Percentiles rank a stretch among this genome's conserved stretches.
Conservation (phyloP, 1,140 invertebrate species). For the Zaprionus kolodkinae region DNA sequence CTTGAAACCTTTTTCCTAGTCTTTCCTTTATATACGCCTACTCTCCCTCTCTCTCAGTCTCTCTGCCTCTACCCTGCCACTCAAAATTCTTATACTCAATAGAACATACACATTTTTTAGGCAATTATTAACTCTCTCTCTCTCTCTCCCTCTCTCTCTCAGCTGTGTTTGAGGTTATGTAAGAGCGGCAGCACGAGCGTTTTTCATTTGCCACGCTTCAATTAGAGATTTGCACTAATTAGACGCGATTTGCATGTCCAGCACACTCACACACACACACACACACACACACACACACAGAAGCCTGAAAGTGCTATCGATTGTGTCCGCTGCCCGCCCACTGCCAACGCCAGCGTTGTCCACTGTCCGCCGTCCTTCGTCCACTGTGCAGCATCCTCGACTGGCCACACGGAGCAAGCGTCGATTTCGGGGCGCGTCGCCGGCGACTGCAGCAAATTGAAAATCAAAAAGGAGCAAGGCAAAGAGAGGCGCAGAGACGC, state of each 20-base stretch:
- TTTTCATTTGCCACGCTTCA: slow-evolving; percentile 1
- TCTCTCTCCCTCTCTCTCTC: too few species aligned
- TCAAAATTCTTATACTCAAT: background rate
- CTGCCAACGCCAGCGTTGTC: slow-evolving; percentile 11
- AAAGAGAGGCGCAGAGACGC: background rate
- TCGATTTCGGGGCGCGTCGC: slow-evolving; percentile 10
- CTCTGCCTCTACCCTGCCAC: too few species aligned
- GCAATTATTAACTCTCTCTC: background rate
- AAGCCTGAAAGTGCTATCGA: slow-evolving; percentile 20
- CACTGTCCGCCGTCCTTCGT: background rate
- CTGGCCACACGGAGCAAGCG: slow-evolving; percentile 18
- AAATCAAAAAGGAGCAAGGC: slow-evolving; percentile 21
- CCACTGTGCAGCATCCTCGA: slow-evolving; percentile 12
- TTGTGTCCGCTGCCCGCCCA: slow-evolving; percentile 22
- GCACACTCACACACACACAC: background rate
- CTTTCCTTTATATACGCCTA: too few species aligned
- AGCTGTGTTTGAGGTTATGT: background rate
- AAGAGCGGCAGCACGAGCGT: background rate
- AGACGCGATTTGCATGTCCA: slow-evolving; percentile 36
- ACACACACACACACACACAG: background rate
- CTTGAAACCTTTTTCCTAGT: background rate
- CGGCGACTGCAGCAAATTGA: slow-evolving; percentile 30
- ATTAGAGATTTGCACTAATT: slow-evolving; percentile 28
- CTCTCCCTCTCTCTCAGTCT: too few species aligned
- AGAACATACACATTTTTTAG: background rate